Base-by-base conservation (phyloP, 92 coral and sea anemone species). In the Epizoanthus stellaris region DNA sequence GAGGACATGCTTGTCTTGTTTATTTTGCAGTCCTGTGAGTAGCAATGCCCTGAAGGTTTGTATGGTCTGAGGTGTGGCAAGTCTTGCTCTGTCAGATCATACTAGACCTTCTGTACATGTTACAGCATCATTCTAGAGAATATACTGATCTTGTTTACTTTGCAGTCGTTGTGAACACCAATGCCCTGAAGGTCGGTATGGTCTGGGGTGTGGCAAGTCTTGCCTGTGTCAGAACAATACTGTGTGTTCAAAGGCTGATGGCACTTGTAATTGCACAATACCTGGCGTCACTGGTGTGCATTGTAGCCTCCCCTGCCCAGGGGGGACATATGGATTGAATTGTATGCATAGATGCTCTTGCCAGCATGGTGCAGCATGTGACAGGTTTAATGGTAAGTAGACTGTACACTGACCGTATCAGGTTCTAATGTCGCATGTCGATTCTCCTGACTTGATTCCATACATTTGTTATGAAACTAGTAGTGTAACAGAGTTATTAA, bases 221-320 rank as follows among this genome's bases (percentile, higher is more conserved):
- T 97, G 99, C 62, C 90, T 84, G 65, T 97, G 99, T 76, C 70
- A 91, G 36, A 58, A 84, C 64, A 40, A 86, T 62, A 92, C 89
- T 79, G 75, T 80, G 21, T 97, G 99, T 85, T 90, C 93, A 13
- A 80, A 43, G 49, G 73, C 19, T 9, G 95, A 97, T 63, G 99
- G 99, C 23, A 81, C 87, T 3, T 97, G 99, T 56, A 87, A 75
- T 58, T 96, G 99, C 68, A 86, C 89, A 13, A 73, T 34, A 9
- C 94, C 95, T 73, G 99, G 99, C 16, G 77, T 88, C 89, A 91
- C 98, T 19, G 99, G 98, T 42, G 88, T 94, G 30, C 82, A 84
- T 20, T 94, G 99, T 77, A 79, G 91, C 71, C 90, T 88, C 53
- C 97, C 99, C 6, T 96, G 99, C 69, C 90, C 88, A 38, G 89